Conservation (phyloP, 2,888 invertebrate species). For the Cyaniris semiargus region DNA sequence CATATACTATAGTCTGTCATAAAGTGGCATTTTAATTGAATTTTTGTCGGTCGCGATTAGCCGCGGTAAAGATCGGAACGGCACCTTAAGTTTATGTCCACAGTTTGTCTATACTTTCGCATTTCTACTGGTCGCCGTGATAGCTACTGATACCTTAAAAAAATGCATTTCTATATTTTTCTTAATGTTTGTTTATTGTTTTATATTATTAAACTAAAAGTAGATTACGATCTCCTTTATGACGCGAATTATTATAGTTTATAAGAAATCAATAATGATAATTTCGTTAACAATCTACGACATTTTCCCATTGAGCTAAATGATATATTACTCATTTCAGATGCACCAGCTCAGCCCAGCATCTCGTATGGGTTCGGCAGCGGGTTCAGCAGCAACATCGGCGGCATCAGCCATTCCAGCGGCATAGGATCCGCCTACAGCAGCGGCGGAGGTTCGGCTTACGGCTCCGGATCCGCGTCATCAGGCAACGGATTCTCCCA, state of each 20-base stretch:
- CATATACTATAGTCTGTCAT: too few species aligned
- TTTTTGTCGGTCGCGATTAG: too few species aligned
- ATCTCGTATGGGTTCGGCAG: slow-evolving; percentile 68
- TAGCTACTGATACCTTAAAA: too few species aligned
- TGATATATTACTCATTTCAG: slow-evolving; percentile 32
- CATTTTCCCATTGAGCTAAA: not conserved
- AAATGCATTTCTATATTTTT: too few species aligned
- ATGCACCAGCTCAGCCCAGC: slow-evolving; percentile 56
- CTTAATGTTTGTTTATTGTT: too few species aligned
- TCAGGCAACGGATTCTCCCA: slow-evolving; percentile 52
- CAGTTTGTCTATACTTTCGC: too few species aligned
- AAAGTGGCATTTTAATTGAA: too few species aligned
- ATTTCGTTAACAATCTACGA: not conserved
- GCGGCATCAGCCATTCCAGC: slow-evolving; percentile 64
- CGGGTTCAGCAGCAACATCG: slow-evolving; percentile 69
- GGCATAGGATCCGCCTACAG: slow-evolving; percentile 63
- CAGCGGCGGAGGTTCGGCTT: slow-evolving; percentile 60
- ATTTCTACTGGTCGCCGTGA: too few species aligned
- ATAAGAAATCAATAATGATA: not conserved
- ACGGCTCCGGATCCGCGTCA: slow-evolving; percentile 56
- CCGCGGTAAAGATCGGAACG: too few species aligned
- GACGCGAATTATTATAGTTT: not conserved
- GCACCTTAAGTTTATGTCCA: too few species aligned
- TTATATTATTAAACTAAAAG: not conserved
- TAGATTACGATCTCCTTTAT: not conserved